These are phyloP conservation scores for Drosophila mimetica DNA, from an alignment of 2,888 invertebrate species.

Conservation along the genomic window DNA sequence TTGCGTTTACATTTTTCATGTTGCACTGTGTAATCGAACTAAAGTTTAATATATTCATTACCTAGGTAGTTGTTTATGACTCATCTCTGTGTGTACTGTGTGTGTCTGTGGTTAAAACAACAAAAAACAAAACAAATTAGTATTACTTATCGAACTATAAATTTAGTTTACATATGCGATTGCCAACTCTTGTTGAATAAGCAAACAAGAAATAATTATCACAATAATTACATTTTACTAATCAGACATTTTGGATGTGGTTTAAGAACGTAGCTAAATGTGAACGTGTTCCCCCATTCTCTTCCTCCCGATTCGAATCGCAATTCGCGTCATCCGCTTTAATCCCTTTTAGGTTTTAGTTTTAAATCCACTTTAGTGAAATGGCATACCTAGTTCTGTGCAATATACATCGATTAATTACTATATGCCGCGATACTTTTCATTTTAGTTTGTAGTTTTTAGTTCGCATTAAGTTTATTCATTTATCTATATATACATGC, in stretches of 20 bases:
- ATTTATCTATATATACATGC: constrained; percentile 34
- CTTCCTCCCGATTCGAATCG: constrained; percentile 28
- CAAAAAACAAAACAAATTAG: constrained; percentile 68
- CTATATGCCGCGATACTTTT: constrained; percentile 48
- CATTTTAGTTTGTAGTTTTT: constrained; percentile 51
- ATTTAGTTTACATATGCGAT: constrained; percentile 63
- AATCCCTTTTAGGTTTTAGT: constrained; percentile 50
- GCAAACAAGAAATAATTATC: constrained; percentile 48
- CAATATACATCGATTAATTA: constrained; percentile 62
- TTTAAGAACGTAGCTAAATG: constrained; percentile 74
- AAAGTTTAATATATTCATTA: constrained; percentile 65
- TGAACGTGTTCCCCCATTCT: constrained; percentile 57
- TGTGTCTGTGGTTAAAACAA: constrained; percentile 69
- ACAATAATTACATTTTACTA: constrained; percentile 67
- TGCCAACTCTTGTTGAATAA: constrained; percentile 71
- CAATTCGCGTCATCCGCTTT: constrained; percentile 52
- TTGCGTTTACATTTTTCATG: too few species aligned
- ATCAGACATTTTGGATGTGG: constrained; percentile 75
- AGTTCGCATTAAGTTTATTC: constrained; percentile 51
- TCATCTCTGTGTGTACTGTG: constrained; percentile 74
- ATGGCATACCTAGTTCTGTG: constrained; percentile 74
- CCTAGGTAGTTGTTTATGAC: constrained; percentile 70
- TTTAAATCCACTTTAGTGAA: constrained; percentile 57
- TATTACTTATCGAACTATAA: constrained; percentile 71
- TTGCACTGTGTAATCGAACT: constrained; percentile 57